phyloP scores from a whole-genome alignment of 2,888 invertebrate genomes.

The Nomada hirtipes region DNA sequence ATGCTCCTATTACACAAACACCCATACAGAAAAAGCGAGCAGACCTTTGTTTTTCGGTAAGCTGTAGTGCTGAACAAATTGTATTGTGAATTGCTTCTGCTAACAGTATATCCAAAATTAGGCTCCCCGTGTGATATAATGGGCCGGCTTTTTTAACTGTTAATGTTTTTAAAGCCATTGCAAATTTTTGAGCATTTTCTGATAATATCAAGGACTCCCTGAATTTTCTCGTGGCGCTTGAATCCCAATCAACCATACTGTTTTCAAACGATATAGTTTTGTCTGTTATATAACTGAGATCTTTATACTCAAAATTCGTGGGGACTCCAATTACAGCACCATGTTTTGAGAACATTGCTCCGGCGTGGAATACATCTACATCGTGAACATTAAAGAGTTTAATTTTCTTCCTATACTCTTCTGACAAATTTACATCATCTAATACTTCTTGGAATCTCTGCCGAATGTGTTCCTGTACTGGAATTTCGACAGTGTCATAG shows the following conservation, averaged over 20 bases:
- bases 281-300: constrained; percentile 85
- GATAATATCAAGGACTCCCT: constrained; percentile 89
- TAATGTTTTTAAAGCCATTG: constrained; percentile 90
- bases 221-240: constrained; percentile 87
- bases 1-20: constrained; percentile 83
- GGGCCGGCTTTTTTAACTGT: constrained; percentile 87
- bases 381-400: constrained; percentile 90
- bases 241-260: constrained; percentile 88
- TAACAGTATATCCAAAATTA: constrained; percentile 86
- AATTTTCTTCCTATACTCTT: constrained; percentile 85
- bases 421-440: constrained; percentile 86
- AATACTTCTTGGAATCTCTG: constrained; percentile 86
- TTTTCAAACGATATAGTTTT: constrained; percentile 87
- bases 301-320: constrained; percentile 85
- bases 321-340: constrained; percentile 92
- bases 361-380: constrained; percentile 90
- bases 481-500: constrained; percentile 2
- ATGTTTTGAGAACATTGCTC: constrained; percentile 84
- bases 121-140: constrained; percentile 81
- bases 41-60: constrained; percentile 31
- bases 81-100: constrained; percentile 85
- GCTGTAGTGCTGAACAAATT: constrained; percentile 86
- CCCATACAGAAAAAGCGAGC: constrained; percentile 79
- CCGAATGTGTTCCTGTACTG: constrained; percentile 75
- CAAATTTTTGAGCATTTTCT: constrained; percentile 92